Base-by-base conservation (phyloP, 2,113 vertebrate species). In the Gymnorhina tibicen region DNA sequence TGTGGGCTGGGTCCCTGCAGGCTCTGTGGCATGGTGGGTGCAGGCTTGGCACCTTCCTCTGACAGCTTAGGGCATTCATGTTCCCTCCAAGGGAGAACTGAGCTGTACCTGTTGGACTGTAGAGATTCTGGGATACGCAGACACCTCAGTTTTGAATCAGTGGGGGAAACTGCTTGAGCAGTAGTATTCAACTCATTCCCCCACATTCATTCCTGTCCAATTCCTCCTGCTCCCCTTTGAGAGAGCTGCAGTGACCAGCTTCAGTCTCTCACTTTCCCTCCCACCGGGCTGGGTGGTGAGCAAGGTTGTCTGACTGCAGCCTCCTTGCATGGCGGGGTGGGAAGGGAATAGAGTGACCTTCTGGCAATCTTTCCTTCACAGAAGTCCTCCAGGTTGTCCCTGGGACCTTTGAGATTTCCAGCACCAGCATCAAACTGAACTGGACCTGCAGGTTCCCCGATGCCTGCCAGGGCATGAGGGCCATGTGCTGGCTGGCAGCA, bases 351-450 rank as follows among this genome's bases (percentile, higher is more conserved):
- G 8, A n/a, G 17, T 5, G n/a, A 85, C 26, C 3, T 24, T 44
- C 21, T 74, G n/a, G 15, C 46, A 70, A 86, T 47, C 30, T 70
- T 50, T 56, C 46, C 50, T 89, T 87, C 32, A 49, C 91, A 95
- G 94, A 85, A 14, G 7, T 42, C 24, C 18, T 95, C 22, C 64
- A 82, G 44, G 59, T 91, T 55, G 64, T 23, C 37, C 75, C 14
- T 0, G 16, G 6, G 1, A 59, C 59, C 8, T 47, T 63, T 63
- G 80, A 89, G n/a, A 32, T 58, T 91, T 89, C 88, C 80, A 91
- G 75, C 88, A 95, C 55, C 88, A 94, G 70, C 81, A 87, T 95
- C 84, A 72, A 77, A 72, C 74, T 94, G 55, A 69, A 91, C 49
- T 94, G 92, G 93, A 79, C 62, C 49, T 94, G 93, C 73, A 75